Evolutionary conservation across 2,888 invertebrate species (phyloP).

Genomic region (Rhagium mordax): DNA sequence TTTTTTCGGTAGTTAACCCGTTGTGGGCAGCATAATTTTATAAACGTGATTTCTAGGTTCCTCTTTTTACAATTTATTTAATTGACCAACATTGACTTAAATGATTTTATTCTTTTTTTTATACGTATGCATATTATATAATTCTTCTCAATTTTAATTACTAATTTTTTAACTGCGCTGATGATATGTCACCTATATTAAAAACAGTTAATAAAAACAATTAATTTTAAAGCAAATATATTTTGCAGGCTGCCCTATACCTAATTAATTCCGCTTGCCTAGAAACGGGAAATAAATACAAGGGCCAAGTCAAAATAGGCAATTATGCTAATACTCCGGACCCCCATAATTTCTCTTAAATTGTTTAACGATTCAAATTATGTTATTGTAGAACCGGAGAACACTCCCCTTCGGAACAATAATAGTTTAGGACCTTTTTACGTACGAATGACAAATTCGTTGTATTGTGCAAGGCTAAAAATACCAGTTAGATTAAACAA

Average conservation of each 20-base stretch:
- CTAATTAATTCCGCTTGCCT: not conserved
- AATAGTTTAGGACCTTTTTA: conserved; percentile 1
- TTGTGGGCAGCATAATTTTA: too few relatives aligned
- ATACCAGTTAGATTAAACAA: conserved; percentile 54
- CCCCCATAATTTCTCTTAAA: conserved; percentile 20
- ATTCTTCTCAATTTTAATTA: too few relatives aligned
- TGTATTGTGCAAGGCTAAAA: conserved; percentile 23
- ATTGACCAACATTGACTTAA: too few relatives aligned
- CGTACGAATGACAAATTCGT: conserved; percentile 23
- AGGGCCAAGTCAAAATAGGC: not conserved
- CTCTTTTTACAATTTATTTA: too few relatives aligned
- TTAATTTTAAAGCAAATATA: not conserved
- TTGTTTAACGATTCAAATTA: conserved; percentile 27
- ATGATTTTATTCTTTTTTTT: too few relatives aligned
- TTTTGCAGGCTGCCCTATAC: not conserved
- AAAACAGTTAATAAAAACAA: too few relatives aligned
- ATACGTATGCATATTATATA: too few relatives aligned
- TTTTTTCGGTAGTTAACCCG: too few relatives aligned
- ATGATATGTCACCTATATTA: too few relatives aligned
- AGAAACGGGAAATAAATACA: not conserved
- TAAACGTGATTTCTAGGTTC: too few relatives aligned
- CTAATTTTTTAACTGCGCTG: too few relatives aligned
- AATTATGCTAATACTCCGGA: conserved; percentile 10
- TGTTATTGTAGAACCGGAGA: not conserved
- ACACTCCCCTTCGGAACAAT: conserved; percentile 1